Percentiles rank a stretch among this genome's conserved stretches.
Conservation (phyloP, 2,797 vertebrate genomes). For the Picus viridis region DNA sequence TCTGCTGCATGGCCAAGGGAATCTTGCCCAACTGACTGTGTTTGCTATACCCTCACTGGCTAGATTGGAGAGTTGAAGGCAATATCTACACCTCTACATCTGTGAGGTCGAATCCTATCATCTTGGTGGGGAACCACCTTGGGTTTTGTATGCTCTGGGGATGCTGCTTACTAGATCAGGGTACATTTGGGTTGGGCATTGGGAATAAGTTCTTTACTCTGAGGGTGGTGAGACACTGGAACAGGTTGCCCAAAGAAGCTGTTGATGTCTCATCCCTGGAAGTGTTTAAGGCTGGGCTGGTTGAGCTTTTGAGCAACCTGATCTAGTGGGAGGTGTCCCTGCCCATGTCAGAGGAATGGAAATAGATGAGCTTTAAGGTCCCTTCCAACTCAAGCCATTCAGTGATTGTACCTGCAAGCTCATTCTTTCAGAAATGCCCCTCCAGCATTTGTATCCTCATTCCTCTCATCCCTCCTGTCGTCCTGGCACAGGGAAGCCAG, state of each 20-base stretch:
- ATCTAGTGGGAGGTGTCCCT: no score
- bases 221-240: no score
- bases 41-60: background rate
- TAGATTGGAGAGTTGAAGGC: background rate
- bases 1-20: background rate
- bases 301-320: no score
- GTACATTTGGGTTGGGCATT: no score
- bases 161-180: background rate
- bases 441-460: background rate
- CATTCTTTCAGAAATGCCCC: background rate
- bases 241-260: no score
- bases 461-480: background rate
- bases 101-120: background rate
- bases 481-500: background rate
- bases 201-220: no score
- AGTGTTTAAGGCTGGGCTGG: no score
- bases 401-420: background rate
- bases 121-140: background rate
- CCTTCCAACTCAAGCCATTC: no score
- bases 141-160: background rate
- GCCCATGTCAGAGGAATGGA: no score
- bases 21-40: background rate
- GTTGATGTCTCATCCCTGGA: no score
- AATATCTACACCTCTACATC: background rate
- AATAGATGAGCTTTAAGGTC: no score